Evolutionary conservation across 2,888 invertebrate species (phyloP), one percentile per base, ranked within the genome.

Genomic region (Nymphalis polychloros): DNA sequence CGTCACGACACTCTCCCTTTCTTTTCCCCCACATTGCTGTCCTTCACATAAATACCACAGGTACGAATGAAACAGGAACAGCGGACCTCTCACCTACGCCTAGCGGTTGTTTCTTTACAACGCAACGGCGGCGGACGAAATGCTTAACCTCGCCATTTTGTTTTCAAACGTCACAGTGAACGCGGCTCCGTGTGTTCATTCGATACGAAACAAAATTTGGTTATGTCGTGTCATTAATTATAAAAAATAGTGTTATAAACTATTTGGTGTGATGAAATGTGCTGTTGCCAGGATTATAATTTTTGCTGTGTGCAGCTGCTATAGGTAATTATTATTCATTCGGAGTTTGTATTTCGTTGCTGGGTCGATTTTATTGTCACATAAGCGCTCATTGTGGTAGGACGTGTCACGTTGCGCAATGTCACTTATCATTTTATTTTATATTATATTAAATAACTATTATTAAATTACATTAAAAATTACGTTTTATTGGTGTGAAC

Each of bases 141-240:
- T 67, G 72, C 68, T 62, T 60, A 70, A 71, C 75, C 75, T 75
- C 81, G 79, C 83, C 83, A 83, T 83, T 83, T 83, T 83, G 82
- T 81, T 72, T 76, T 77, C 72, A 75, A 74, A 75, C 80, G 78
- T 78, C 80, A 75, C 71, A 64, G 74, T 59, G 78, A 75, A 67
- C 75, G 71, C 73, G 76, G 69, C 77, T 79, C 72, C 73, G 62
- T 16, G 53, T 67, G 63, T 67, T 64, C 55, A 55, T 49, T 69
- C 50, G 35, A 70, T 60, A 53, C 47, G 64, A 72, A 76, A 76
- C 75, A 74, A 72, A 62, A 69, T 70, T 68, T 52, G 64, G 72
- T 73, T 70, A 55, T 67, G 35, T 8, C 47, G n/a, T 41, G 48
- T 46, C 41, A n/a, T 47, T 66, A n/a, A 8, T 48, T 60, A 2